Base-by-base conservation (phyloP, 1,140 invertebrate species). In the Caenorhabditis latens region DNA sequence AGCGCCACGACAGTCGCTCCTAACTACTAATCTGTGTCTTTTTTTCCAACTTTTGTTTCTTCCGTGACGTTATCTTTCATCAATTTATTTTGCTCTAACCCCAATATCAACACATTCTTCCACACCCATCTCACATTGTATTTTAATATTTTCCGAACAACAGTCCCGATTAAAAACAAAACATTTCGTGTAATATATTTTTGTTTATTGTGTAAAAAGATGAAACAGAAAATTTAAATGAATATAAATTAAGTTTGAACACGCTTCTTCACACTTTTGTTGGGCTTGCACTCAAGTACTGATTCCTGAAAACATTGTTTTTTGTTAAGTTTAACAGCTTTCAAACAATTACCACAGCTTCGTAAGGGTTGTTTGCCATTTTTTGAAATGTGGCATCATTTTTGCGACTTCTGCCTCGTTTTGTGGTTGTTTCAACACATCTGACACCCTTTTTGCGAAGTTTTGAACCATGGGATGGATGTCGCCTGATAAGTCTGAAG, bases 341-440 rank as follows among this genome's bases (percentile, higher is more conserved):
- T 5, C 0, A 79, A 19, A 5, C 71, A 16, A 13, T 32, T 32
- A 79, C 71, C 71, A 79, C 0, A 79, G 43, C 11, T 79, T 79
- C 19, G 46, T 79, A 0, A 79, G 46, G 4, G 71, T 79, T 2
- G 71, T 79, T 79, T 79, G 71, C 71, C 43, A 79, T 50, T 79
- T 79, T 50, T 79, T 79, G 43, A 79, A 79, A 79, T 79, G 71
- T 24, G 71, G 71, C 71, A 79, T 79, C 13, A 79, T 48, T 79
- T 79, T 79, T 24, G 43, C 16, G 24, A 79, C n/a, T 32, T 79
- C 71, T 8, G 71, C 46, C 9, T 79, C 71, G 14, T 79, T 79
- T 50, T 79, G 71, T 8, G 71, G 71, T 79, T 79, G 46, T 13
- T 79, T 79, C 46, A 79, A 53, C 4, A 79, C 71, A 11, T 79